Percentiles rank a stretch among this genome's conserved stretches.
These are phyloP conservation scores for Diplodus sargus DNA, from an alignment of 2,797 vertebrate genomes.

Conservation along the genomic window DNA sequence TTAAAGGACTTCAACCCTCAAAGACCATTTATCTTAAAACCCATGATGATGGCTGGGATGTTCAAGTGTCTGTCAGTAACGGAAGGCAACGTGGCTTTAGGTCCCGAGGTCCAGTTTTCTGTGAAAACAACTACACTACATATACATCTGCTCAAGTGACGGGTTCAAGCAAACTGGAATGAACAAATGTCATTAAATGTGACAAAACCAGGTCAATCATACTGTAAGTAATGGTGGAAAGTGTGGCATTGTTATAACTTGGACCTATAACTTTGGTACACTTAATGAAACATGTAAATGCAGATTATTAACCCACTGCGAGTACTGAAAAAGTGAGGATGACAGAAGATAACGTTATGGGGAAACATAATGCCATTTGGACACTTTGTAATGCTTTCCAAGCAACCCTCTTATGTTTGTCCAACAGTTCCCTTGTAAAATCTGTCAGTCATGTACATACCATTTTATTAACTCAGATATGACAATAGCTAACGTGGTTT, in stretches of 20 bases:
- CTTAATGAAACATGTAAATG: conserved; percentile 53
- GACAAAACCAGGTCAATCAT: conserved; percentile 35
- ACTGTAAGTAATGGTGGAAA: conserved; percentile 38
- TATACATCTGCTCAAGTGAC: conserved; percentile 33
- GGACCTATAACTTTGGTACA: conserved; percentile 81
- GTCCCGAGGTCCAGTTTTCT: conserved; percentile 76
- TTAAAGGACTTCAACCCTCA: conserved; percentile 6
- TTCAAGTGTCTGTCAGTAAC: conserved; percentile 82
- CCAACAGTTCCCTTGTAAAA: conserved; percentile 28
- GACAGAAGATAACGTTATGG: conserved; percentile 33
- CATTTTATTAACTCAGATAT: conserved; percentile 34
- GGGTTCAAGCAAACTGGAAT: conserved; percentile 50
- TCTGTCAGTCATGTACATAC: conserved; percentile 28
- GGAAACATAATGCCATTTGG: conserved; percentile 48
- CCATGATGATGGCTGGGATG: conserved; percentile 55
- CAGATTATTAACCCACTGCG: conserved; percentile 18
- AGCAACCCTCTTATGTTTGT: conserved; percentile 20
- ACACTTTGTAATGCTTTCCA: conserved; percentile 43
- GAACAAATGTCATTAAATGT: conserved; percentile 23
- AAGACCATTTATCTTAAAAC: conserved; percentile 25
- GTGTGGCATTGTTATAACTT: conserved; percentile 46
- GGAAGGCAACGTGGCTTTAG: conserved; percentile 84
- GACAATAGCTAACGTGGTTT: conserved; percentile 30
- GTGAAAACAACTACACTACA: conserved; percentile 41
- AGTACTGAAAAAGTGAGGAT: conserved; percentile 26